These are phyloP conservation scores for Meles meles DNA, from an alignment of 2,113 vertebrate species.

Conservation along the genomic window DNA sequence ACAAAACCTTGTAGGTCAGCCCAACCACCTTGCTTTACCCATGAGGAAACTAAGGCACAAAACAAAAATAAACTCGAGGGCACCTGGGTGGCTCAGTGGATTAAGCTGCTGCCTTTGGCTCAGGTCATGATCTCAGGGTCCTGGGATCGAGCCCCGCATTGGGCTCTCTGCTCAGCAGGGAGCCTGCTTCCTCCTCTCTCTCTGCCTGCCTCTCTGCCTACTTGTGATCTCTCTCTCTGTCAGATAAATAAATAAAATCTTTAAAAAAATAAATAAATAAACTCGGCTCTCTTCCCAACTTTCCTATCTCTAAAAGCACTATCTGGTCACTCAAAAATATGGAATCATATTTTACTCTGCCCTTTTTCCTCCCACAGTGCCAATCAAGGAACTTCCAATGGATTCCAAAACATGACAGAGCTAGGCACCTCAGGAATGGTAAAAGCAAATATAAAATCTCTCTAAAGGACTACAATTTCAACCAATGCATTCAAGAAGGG, in stretches of 20 bases:
- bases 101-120: no score
- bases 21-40: not conserved
- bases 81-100: no score
- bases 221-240: no score
- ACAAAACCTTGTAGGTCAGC: not conserved
- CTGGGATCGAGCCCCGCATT: no score
- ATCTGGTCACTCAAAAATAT: not conserved
- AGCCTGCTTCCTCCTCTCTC: no score
- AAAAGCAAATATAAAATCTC: not conserved
- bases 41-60: not conserved
- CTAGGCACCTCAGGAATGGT: not conserved
- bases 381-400: not conserved
- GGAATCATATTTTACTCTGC: not conserved
- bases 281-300: not conserved
- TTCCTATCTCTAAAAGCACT: not conserved
- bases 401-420: not conserved
- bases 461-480: not conserved
- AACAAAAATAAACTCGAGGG: not conserved
- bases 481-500: not conserved
- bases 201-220: no score
- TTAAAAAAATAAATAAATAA: no score
- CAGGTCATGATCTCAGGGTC: no score
- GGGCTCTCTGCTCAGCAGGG: no score
- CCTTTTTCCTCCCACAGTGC: not conserved
- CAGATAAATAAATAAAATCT: no score